Evolutionary conservation across 2,797 vertebrate species (phyloP).

Genomic region (Propithecus deckenii): DNA sequence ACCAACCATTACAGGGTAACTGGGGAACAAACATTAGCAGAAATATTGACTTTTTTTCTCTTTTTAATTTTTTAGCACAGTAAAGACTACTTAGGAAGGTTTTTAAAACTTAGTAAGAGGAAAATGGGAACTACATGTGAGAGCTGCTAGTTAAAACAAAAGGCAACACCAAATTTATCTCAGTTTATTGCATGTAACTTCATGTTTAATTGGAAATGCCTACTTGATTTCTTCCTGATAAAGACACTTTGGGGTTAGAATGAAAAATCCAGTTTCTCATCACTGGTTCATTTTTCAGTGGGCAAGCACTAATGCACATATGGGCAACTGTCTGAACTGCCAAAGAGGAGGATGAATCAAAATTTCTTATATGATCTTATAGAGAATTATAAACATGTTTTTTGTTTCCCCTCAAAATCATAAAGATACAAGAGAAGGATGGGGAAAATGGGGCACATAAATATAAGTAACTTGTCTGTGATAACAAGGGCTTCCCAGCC

Average conservation of each 20-base stretch:
- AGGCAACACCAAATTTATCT: neutral
- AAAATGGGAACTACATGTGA: neutral
- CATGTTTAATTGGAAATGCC: neutral
- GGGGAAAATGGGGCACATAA: neutral
- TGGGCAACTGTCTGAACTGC: neutral
- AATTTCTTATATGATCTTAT: neutral
- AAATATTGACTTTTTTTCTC: neutral
- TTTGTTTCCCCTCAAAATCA: neutral
- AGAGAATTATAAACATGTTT: neutral
- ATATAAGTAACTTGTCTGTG: neutral
- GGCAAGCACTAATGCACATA: neutral
- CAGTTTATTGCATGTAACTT: neutral
- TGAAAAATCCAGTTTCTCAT: neutral
- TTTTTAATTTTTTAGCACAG: neutral
- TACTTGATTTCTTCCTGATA: neutral
- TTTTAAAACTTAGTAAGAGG: neutral
- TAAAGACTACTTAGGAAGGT: neutral
- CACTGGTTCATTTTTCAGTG: neutral
- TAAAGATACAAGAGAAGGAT: neutral
- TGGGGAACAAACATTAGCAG: neutral
- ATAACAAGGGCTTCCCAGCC: neutral
- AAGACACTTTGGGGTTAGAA: neutral
- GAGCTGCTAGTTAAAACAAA: neutral
- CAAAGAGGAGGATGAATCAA: neutral
- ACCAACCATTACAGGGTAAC: neutral